A percentile compares a stretch with the other conserved stretches of the same genome.
These are phyloP conservation scores for Scomber japonicus DNA, from an alignment of 2,113 vertebrate species.

Conservation along the genomic window DNA sequence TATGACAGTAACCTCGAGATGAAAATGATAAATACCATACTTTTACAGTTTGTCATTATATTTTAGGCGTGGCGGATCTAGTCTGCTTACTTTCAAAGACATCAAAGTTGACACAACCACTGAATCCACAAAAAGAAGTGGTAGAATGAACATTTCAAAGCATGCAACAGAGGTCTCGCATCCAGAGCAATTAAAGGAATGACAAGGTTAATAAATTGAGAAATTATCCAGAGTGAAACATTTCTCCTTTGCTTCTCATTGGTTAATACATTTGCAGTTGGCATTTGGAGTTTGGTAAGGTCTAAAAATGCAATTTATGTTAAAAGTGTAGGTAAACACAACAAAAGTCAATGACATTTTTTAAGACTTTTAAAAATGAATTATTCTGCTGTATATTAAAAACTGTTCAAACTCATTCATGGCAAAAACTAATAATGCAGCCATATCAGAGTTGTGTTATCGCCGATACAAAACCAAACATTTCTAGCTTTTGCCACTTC, in stretches of 20 bases:
- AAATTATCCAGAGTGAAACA: constrained; percentile 6
- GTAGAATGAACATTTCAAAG: constrained; percentile 11
- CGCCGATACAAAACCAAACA: too few species aligned
- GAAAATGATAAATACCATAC: constrained; percentile 2
- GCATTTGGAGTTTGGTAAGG: not conserved
- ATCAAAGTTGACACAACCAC: not conserved
- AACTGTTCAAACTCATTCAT: not conserved
- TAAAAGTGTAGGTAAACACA: not conserved
- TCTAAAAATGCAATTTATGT: constrained; percentile 1
- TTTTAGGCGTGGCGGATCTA: not conserved
- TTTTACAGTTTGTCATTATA: not conserved
- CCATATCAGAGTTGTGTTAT: too few species aligned
- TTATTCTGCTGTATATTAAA: not conserved
- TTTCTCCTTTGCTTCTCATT: not conserved
- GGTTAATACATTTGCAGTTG: not conserved
- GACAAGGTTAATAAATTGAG: not conserved
- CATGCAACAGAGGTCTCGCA: not conserved
- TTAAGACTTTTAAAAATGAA: not conserved
- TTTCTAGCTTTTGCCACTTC: too few species aligned
- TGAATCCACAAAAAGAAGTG: constrained; percentile 1
- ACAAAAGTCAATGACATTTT: not conserved
- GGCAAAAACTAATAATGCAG: not conserved
- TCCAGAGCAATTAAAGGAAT: not conserved
- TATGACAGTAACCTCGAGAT: not conserved
- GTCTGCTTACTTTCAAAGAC: not conserved